Base-by-base conservation (phyloP, 1,140 invertebrate species). In the Mamestra configurata region DNA sequence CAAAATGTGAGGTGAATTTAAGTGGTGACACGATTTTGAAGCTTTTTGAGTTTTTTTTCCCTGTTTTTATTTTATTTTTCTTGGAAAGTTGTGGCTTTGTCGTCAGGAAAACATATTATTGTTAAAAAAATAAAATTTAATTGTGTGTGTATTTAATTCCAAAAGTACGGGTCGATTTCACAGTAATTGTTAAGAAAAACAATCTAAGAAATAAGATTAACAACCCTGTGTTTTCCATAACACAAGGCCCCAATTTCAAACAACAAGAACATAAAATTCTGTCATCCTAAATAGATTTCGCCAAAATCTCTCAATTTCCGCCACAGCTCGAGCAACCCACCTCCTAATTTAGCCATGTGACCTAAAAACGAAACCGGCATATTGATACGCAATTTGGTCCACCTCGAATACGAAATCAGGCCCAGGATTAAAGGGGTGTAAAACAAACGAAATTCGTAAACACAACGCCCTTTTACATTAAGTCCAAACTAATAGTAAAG, bases 401-500 rank as follows among this genome's bases (percentile, higher is more conserved):
- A 71, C 24, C 68, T 51, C 46, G 68, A 51, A 51, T 71, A 51
- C 68, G 37, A 35, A 71, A 71, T 71, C 68, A 71, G 68, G 15
- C 22, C 24, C 27, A 18, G 68, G 68, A 71, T 71, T 71, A 71
- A 71, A 71, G 55, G 71, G 73, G 55, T 76, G 57, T 46, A 76
- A 61, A 76, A 51, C 57, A 76, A 76, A 76, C 73, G 37, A 64
- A 76, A 64, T 76, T 49, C 20, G 73, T 64, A 76, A 76, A 76
- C 73, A 75, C 72, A 76, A 64, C 73, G 35, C 43, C 73, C 73
- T 76, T 76, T 76, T 64, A 76, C 55, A 76, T 76, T 76, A 76
- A 59, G 55, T 24, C 40, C 8, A n/a, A 76, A 76, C 73, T 76
- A 76, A 76, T 76, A 64, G 73, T 49, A 49, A 76, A 61, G 73